Conservation (phyloP, 2,888 invertebrate species). For the Macrosiphum euphorbiae region DNA sequence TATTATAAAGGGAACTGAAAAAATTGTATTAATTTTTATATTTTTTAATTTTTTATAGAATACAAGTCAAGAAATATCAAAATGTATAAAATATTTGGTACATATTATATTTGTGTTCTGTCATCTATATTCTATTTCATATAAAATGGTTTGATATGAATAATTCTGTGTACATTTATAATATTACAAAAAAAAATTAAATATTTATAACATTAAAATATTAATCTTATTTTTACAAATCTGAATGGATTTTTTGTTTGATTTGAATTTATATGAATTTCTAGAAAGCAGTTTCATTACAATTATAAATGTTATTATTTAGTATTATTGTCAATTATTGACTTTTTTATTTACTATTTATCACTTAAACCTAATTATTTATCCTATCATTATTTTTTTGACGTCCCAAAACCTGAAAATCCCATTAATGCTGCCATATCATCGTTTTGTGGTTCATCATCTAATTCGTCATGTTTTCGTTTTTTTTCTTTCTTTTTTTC, state of each 20-base stretch:
- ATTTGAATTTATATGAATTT: background rate
- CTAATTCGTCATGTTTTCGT: constrained; percentile 79
- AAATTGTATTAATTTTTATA: background rate
- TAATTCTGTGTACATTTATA: background rate
- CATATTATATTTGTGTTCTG: background rate
- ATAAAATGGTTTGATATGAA: background rate
- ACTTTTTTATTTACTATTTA: background rate
- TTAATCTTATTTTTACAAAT: background rate
- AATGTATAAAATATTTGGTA: background rate
- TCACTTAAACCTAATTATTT: background rate
- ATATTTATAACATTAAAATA: background rate
- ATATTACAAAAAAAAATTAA: background rate
- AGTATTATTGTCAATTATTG: background rate
- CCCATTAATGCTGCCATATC: constrained; percentile 95
- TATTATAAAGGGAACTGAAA: background rate
- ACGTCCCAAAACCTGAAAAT: background rate
- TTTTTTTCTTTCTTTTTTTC: constrained; percentile 92
- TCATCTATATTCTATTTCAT: background rate
- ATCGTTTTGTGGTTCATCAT: constrained; percentile 71
- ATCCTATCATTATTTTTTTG: background rate
- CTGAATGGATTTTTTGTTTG: background rate
- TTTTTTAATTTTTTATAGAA: too few species aligned
- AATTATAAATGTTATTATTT: background rate
- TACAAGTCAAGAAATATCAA: background rate
- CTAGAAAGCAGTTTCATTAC: background rate